Percentiles rank a stretch among this genome's conserved stretches.
phyloP scores from a whole-genome alignment of 2,113 vertebrate genomes.

The Canis aureus region DNA sequence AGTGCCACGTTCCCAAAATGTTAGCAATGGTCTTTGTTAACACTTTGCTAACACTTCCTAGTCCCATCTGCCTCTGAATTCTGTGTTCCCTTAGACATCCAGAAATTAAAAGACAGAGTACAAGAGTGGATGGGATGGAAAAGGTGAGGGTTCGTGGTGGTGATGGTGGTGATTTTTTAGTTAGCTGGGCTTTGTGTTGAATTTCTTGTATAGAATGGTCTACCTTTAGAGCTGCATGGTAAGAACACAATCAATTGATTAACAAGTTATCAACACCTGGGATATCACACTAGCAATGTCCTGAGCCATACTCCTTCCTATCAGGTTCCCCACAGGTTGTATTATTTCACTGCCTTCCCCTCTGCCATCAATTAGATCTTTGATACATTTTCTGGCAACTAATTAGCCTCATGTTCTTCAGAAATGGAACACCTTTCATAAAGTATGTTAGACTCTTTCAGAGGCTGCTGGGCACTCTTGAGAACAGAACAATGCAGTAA shows the following conservation, averaged over 20 bases:
- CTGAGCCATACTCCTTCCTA: neutral
- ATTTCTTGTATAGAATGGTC: neutral
- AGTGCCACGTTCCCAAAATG: neutral
- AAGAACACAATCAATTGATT: neutral
- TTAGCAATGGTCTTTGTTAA: neutral
- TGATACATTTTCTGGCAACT: neutral
- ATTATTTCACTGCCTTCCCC: neutral
- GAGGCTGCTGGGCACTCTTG: neutral
- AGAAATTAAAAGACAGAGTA: neutral
- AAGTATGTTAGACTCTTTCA: neutral
- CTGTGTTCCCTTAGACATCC: neutral
- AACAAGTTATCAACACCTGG: neutral
- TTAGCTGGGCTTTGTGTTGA: neutral
- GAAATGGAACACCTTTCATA: neutral
- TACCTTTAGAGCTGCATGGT: neutral
- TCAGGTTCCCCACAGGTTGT: neutral
- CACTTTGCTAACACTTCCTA: neutral
- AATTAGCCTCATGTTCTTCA: neutral
- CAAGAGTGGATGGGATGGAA: neutral
- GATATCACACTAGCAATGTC: neutral
- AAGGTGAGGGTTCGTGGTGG: neutral
- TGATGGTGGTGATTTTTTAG: neutral
- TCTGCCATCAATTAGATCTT: neutral
- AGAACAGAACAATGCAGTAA: accelerated
- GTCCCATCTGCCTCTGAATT: neutral